phyloP scores from a whole-genome alignment of 2,797 vertebrate species.

The Lindbergichthys nudifrons region DNA sequence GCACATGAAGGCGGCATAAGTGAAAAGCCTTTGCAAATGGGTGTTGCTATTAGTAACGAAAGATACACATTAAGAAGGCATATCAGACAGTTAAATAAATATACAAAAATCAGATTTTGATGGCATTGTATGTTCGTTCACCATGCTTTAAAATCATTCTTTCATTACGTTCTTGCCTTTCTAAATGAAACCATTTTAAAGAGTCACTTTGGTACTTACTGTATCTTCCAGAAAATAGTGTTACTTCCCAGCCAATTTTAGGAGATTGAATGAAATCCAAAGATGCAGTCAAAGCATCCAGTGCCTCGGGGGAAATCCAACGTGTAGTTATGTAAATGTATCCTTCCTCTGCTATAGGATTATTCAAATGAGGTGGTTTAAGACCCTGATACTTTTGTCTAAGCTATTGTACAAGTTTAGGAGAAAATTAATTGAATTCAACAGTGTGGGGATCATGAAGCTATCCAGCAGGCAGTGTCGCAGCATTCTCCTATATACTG shows the following conservation, averaged over 20 bases:
- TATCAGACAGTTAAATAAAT: constrained; percentile 1
- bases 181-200: background rate
- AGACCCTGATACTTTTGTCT: constrained; percentile 46
- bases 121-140: background rate
- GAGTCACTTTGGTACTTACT: constrained; percentile 13
- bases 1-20: constrained; percentile 55
- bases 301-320: constrained; percentile 49
- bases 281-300: constrained; percentile 40
- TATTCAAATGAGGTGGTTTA: constrained; percentile 66
- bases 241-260: constrained; percentile 27
- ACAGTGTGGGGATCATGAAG: constrained; percentile 41
- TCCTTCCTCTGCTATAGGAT: constrained; percentile 42
- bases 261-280: constrained; percentile 41
- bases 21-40: constrained; percentile 40
- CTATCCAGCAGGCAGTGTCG: constrained; percentile 8
- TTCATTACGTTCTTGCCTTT: background rate
- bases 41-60: constrained; percentile 18
- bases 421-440: constrained; percentile 58
- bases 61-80: background rate
- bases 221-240: constrained; percentile 19
- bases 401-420: constrained; percentile 42
- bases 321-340: constrained; percentile 62
- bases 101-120: background rate
- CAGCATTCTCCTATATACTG: background rate
- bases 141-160: background rate